A percentile compares a stretch with the other conserved stretches of the same genome.
Conservation (phyloP, 2,797 vertebrate species). For the Spinus pinus region DNA sequence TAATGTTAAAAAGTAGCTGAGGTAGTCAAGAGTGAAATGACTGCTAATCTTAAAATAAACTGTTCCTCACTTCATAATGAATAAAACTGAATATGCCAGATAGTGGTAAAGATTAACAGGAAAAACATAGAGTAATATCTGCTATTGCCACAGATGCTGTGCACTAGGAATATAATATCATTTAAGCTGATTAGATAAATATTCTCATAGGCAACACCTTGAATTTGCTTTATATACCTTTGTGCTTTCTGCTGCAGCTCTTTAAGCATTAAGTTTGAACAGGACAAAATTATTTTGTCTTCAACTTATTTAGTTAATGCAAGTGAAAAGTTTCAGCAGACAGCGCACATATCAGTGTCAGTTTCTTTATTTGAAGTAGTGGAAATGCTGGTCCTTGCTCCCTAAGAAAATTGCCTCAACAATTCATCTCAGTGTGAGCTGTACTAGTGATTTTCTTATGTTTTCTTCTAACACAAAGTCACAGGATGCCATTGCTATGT, state of each 20-base stretch:
- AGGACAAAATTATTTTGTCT: constrained; percentile 40
- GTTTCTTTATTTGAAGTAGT: constrained; percentile 20
- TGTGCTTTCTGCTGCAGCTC: constrained; percentile 15
- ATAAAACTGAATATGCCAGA: not conserved
- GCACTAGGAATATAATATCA: not conserved
- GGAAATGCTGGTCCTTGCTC: constrained; percentile 4
- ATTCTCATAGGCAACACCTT: not conserved
- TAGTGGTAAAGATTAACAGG: not conserved
- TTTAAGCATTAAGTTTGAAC: constrained; percentile 53
- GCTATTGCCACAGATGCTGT: not conserved
- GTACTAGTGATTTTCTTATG: not conserved
- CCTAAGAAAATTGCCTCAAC: not conserved
- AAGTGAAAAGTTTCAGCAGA: constrained; percentile 44
- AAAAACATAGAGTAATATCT: not conserved
- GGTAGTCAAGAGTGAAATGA: not conserved
- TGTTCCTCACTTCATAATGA: not conserved
- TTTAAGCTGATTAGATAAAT: constrained; percentile 25
- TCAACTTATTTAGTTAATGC: constrained; percentile 18
- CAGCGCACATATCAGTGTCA: not conserved
- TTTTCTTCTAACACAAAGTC: constrained; percentile 18
- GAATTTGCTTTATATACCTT: constrained; percentile 12
- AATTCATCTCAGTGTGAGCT: not conserved
- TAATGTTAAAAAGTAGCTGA: not conserved
- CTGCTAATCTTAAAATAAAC: not conserved
- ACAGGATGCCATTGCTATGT: not conserved